phyloP scores from a whole-genome alignment of 2,888 invertebrate species.

The Lordiphosa fenestrarum region DNA sequence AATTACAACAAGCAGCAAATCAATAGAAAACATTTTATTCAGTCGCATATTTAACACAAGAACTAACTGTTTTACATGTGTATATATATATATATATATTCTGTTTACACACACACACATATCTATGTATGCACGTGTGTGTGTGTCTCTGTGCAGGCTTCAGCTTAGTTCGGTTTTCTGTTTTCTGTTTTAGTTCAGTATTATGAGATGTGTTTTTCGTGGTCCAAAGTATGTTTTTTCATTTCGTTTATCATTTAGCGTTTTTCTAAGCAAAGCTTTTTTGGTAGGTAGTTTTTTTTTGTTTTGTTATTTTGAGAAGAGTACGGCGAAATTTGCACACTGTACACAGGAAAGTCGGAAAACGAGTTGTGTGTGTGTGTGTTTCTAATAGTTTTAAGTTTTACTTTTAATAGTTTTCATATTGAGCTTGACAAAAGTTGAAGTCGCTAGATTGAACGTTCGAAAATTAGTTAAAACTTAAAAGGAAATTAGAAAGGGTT shows the following conservation, averaged over 20 bases:
- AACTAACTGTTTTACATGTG: conserved; percentile 25
- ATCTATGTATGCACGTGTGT: conserved; percentile 26
- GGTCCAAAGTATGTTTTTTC: conserved; percentile 47
- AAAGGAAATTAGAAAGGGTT: too few species aligned
- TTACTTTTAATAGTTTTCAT: conserved; percentile 4
- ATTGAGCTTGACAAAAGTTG: conserved; percentile 59
- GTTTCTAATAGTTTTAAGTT: background rate
- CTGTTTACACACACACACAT: conserved; percentile 16
- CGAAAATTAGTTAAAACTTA: too few species aligned
- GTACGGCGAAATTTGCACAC: too few species aligned
- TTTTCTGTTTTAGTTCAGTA: too few species aligned
- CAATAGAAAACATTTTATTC: conserved; percentile 60
- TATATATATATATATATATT: conserved; percentile 25
- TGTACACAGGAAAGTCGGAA: too few species aligned
- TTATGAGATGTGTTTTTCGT: conserved; percentile 49
- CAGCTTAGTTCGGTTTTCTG: background rate
- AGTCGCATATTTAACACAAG: conserved; percentile 65
- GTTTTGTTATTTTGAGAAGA: background rate
- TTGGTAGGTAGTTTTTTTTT: conserved; percentile 27
- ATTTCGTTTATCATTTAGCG: conserved; percentile 18
- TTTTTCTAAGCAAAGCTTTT: conserved; percentile 36
- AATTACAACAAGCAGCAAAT: conserved; percentile 72
- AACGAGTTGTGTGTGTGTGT: too few species aligned
- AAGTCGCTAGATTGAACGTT: conserved; percentile 54
- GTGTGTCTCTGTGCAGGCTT: conserved; percentile 11